phyloP scores from a whole-genome alignment of 2,888 invertebrate species.

The Lasius fuliginosus region DNA sequence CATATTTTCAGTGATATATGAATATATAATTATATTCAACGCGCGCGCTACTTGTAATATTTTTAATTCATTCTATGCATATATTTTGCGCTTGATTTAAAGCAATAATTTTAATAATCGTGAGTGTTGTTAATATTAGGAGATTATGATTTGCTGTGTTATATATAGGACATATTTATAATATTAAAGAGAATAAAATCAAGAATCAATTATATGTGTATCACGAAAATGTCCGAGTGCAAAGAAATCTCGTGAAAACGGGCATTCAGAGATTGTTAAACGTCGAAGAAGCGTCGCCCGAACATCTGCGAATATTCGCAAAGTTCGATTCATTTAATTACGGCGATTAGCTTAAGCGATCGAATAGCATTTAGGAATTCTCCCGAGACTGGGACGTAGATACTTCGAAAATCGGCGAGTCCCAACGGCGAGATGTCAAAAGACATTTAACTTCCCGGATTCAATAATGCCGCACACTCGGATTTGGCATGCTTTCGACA shows the following conservation, averaged over 20 bases:
- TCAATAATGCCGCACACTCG: slow-evolving; percentile 67
- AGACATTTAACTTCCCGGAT: slow-evolving; percentile 65
- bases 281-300: not conserved
- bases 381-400: slow-evolving; percentile 48
- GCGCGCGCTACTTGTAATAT: not conserved
- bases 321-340: slow-evolving; percentile 54
- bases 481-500: slow-evolving; percentile 37
- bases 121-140: not conserved
- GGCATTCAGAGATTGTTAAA: not conserved
- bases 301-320: slow-evolving; percentile 5
- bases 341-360: slow-evolving; percentile 65
- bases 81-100: not conserved
- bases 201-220: not conserved
- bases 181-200: not conserved
- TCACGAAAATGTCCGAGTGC: not conserved
- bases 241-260: not conserved
- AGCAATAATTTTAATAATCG: not conserved
- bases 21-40: slow-evolving; percentile 6
- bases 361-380: slow-evolving; percentile 67
- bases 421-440: slow-evolving; percentile 65
- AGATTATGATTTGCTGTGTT: not conserved
- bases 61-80: not conserved
- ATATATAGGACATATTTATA: not conserved
- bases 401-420: slow-evolving; percentile 45
- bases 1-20: not conserved